These are phyloP conservation scores for Polia nebulosa DNA, from an alignment of 2,888 invertebrate species.

Conservation along the genomic window DNA sequence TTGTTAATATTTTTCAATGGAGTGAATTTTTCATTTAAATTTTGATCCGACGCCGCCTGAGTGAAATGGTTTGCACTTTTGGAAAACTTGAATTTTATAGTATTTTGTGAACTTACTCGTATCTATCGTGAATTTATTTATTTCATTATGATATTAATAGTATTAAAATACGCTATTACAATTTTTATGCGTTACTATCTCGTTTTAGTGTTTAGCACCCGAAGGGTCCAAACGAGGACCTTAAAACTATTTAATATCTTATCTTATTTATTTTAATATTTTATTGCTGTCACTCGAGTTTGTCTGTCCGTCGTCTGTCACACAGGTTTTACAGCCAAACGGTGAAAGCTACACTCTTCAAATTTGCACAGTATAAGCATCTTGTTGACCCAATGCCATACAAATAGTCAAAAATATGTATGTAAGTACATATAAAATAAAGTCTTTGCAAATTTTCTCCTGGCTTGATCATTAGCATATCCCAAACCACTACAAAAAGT, in stretches of 20 bases:
- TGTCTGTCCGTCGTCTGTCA: too few species aligned
- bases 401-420: not conserved
- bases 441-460: not conserved
- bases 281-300: too few species aligned
- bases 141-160: not conserved
- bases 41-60: not conserved
- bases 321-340: too few species aligned
- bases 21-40: not conserved
- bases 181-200: not conserved
- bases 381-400: too few species aligned
- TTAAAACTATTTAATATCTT: too few species aligned
- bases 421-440: not conserved
- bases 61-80: conserved; percentile 1
- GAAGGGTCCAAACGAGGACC: too few species aligned
- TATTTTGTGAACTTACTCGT: not conserved
- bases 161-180: not conserved
- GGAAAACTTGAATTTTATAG: not conserved
- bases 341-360: too few species aligned
- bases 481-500: not conserved
- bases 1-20: not conserved
- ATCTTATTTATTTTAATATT: too few species aligned
- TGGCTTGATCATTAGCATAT: not conserved
- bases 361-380: too few species aligned
- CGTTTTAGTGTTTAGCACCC: too few species aligned
- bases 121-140: not conserved